A percentile compares a stretch with the other conserved stretches of the same genome.
Conservation (phyloP, 1,140 invertebrate genomes). For the Uloborus diversus region DNA sequence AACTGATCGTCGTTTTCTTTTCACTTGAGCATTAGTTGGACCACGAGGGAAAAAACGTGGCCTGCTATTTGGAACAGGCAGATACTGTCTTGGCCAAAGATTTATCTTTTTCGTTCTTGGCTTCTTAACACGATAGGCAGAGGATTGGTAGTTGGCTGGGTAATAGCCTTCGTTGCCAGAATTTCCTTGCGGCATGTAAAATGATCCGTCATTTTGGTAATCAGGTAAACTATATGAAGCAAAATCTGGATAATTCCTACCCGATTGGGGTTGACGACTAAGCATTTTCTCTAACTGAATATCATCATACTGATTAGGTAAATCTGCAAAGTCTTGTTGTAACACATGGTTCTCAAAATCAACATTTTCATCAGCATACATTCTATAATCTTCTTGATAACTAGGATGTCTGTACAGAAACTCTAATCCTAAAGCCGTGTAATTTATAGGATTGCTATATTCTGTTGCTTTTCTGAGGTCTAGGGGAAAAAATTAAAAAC, state of each 20-base stretch:
- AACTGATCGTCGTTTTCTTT: not conserved
- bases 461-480: conserved; percentile 64
- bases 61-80: not conserved
- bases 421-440: conserved; percentile 65
- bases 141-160: conserved; percentile 30
- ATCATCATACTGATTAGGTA: conserved; percentile 39
- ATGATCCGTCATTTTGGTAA: conserved; percentile 33
- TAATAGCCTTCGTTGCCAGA: conserved; percentile 18
- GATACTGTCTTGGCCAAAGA: not conserved
- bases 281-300: conserved; percentile 36
- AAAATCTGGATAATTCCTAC: conserved; percentile 31
- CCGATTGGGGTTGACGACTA: not conserved
- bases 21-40: not conserved
- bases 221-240: conserved; percentile 33
- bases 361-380: conserved; percentile 43
- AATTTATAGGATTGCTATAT: conserved; percentile 65
- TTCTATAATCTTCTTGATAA: conserved; percentile 58
- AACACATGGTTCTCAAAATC: conserved; percentile 40
- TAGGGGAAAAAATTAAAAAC: conserved; percentile 60
- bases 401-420: conserved; percentile 66
- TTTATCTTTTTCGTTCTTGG: conserved; percentile 18
- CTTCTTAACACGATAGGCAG: not conserved
- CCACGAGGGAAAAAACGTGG: not conserved
- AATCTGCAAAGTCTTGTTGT: conserved; percentile 31
- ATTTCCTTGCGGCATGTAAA: conserved; percentile 38